Base-by-base conservation (phyloP, 1,140 invertebrate genomes). In the Telenomus remus region DNA sequence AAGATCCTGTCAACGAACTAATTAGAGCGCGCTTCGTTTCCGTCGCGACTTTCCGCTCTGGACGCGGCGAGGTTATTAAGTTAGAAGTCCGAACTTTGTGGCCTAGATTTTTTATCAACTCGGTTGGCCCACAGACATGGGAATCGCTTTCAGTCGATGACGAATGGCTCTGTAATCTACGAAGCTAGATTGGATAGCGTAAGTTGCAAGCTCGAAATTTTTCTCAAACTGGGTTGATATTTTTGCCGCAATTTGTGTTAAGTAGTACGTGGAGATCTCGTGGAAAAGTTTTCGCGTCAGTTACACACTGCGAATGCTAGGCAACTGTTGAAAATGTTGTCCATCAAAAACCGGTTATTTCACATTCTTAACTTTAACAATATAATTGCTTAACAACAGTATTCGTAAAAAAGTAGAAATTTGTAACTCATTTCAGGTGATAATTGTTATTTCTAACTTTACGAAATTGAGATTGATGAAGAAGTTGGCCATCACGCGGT, bases 1-100 rank as follows among this genome's bases (percentile, higher is more conserved):
- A 71, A 66, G 66, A 54, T 72, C 57, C 44, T 44, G 51, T 60
- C 35, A 37, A 54, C 50, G 44, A 54, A 74, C 56, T 74, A 66
- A 73, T 73, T 72, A 57, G 47, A 59, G 11, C 34, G 34, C n/a
- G 13, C 16, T 8, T 13, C 14, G 13, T 51, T 57, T 47, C 35
- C 27, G 13, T 34, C 37, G 14, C 44, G 9, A 50, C 53, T 61
- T n/a, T n/a, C n/a, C 4, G 46, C 50, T 6, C 6, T 33, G 15
- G 39, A 33, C 10, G 37, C 13, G 27, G 16, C 1, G 16, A 39
- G n/a, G 16, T 50, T 68, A 43, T 61, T 61, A 70, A 70, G 33
- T 61, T 39, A 37, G 15, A 9, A 44, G 37, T n/a, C 11, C 12
- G 10, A 60, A 69, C 54, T 68, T 68, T 51, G 64, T 35, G 53